A percentile compares a stretch with the other conserved stretches of the same genome.
Conservation (phyloP, 2,113 vertebrate species). For the Thunnus maccoyii region DNA sequence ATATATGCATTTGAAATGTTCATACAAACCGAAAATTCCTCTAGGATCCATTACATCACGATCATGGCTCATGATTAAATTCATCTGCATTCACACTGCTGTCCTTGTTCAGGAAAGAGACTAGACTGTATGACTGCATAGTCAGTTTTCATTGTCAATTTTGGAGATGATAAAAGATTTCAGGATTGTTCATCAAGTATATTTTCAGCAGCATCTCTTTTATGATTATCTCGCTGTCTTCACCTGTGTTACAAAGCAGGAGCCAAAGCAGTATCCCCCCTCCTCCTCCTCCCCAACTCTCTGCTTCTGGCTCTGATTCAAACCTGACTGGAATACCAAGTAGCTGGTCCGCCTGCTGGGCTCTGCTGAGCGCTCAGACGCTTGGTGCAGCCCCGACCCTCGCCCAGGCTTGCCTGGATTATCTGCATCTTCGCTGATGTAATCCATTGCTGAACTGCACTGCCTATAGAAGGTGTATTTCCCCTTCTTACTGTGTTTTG, state of each 20-base stretch:
- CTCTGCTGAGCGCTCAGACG: conserved; percentile 40
- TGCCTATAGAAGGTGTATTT: conserved; percentile 4
- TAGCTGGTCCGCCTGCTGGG: conserved; percentile 64
- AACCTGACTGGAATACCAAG: conserved; percentile 80
- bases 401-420: conserved; percentile 40
- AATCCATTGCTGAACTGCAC: conserved; percentile 46
- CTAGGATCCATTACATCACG: background rate
- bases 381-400: conserved; percentile 49
- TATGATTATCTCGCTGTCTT: conserved; percentile 37
- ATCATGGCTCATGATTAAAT: conserved; percentile 14
- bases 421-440: conserved; percentile 56
- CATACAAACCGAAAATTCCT: background rate
- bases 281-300: conserved; percentile 35
- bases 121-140: background rate
- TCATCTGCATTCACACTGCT: conserved; percentile 3
- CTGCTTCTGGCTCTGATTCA: conserved; percentile 60
- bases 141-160: background rate
- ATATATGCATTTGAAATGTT: background rate
- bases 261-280: conserved; percentile 44
- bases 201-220: conserved; percentile 38
- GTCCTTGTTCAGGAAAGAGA: background rate
- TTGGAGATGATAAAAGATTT: conserved; percentile 22
- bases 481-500: conserved; percentile 2
- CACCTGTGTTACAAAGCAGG: conserved; percentile 47
- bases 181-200: background rate